These are phyloP conservation scores for Ophioninae sp. DNA, from an alignment of 2,888 invertebrate genomes.

Conservation along the genomic window DNA sequence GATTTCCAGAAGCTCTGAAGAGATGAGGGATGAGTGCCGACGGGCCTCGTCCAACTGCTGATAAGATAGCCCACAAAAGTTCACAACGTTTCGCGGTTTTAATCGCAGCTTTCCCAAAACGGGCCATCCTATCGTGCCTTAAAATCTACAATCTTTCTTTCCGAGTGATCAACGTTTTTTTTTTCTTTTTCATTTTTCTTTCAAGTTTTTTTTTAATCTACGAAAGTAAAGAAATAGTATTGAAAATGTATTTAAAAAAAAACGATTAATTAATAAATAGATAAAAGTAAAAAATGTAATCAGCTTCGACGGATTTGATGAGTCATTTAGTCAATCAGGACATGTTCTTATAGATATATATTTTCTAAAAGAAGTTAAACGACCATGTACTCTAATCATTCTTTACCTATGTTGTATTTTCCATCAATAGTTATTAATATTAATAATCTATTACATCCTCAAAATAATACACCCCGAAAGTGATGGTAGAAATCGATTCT, in stretches of 20 bases:
- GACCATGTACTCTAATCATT: too few relatives aligned
- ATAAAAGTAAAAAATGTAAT: too few relatives aligned
- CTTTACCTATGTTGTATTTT: too few relatives aligned
- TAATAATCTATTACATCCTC: background rate
- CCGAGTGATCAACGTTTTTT: background rate
- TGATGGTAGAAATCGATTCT: background rate
- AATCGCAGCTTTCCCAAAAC: constrained; percentile 5
- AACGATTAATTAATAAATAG: too few relatives aligned
- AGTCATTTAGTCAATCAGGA: too few relatives aligned
- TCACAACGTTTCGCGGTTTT: constrained; percentile 21
- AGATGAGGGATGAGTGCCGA: constrained; percentile 39
- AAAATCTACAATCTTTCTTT: background rate
- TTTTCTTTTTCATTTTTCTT: background rate
- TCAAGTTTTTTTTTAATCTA: too few relatives aligned
- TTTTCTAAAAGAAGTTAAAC: too few relatives aligned
- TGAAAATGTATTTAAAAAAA: too few relatives aligned
- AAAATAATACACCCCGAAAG: background rate
- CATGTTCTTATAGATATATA: too few relatives aligned
- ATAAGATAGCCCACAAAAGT: constrained; percentile 28
- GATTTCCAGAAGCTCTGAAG: constrained; percentile 36
- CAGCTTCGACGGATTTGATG: too few relatives aligned
- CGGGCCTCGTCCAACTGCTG: constrained; percentile 21
- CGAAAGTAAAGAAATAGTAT: too few relatives aligned
- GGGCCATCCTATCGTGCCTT: background rate
- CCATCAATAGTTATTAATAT: too few relatives aligned